phyloP scores from a whole-genome alignment of 2,888 invertebrate genomes.

The Lasius platythorax region DNA sequence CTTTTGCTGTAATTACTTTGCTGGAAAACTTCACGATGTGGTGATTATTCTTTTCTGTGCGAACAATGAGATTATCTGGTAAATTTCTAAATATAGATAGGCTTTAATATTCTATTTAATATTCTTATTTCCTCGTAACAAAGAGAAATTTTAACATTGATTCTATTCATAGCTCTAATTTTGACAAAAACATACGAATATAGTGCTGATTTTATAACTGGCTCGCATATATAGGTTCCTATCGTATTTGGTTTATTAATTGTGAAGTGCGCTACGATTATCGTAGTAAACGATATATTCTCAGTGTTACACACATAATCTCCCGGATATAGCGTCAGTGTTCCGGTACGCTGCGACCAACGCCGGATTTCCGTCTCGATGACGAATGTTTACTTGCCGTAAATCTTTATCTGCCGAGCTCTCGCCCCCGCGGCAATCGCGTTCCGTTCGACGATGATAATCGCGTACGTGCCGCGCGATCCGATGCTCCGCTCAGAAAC shows the following conservation, averaged over 20 bases:
- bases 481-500: conserved; percentile 52
- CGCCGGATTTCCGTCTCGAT: conserved; percentile 27
- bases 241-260: background rate
- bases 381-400: conserved; percentile 38
- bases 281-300: too few relatives aligned
- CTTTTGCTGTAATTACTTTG: background rate
- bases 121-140: background rate
- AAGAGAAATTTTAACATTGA: background rate
- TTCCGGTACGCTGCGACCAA: background rate
- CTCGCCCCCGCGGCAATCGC: background rate
- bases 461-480: conserved; percentile 68
- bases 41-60: background rate
- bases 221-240: background rate
- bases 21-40: background rate
- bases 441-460: conserved; percentile 57
- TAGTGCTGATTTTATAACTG: background rate
- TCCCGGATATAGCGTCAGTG: background rate
- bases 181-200: background rate
- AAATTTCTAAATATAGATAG: background rate
- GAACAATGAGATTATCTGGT: background rate
- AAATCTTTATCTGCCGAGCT: conserved; percentile 58
- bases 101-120: background rate
- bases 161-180: background rate
- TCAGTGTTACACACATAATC: background rate
- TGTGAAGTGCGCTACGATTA: background rate